Percentiles rank a stretch among this genome's conserved stretches.
Conservation (phyloP, 2,888 invertebrate species). For the Tetropium fuscum region DNA sequence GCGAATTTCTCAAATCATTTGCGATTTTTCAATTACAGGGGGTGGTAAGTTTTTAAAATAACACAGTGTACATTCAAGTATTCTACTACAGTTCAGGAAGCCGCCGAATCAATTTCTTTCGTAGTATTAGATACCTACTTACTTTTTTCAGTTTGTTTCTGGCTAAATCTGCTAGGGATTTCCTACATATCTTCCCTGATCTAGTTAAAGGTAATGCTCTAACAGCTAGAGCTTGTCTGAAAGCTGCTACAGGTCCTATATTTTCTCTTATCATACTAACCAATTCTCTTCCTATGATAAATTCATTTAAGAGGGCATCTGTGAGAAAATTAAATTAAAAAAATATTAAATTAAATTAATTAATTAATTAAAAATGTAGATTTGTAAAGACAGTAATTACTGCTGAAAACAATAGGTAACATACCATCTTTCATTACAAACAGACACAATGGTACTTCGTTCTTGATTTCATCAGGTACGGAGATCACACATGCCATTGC, state of each 20-base stretch:
- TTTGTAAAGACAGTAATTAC: no score
- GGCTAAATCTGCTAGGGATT: constrained; percentile 88
- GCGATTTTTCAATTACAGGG: no score
- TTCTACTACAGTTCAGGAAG: no score
- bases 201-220: constrained; percentile 88
- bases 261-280: constrained; percentile 72
- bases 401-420: no score
- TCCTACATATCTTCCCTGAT: constrained; percentile 84
- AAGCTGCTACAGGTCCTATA: constrained; percentile 91
- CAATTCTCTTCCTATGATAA: constrained; percentile 70
- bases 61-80: no score
- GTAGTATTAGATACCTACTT: constrained; percentile 46
- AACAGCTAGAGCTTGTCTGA: constrained; percentile 83
- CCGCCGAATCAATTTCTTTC: no score
- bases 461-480: constrained; percentile 90
- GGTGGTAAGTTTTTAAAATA: no score
- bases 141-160: constrained; percentile 83
- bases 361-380: no score
- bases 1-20: no score
- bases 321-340: no score
- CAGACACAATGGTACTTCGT: constrained; percentile 89
- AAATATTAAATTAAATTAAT: no score
- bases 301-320: constrained; percentile 69
- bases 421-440: constrained; percentile 80
- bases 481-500: constrained; percentile 92